Evolutionary conservation across 1,140 invertebrate species (phyloP).

Genomic region (Rhyacophila brunnea): DNA sequence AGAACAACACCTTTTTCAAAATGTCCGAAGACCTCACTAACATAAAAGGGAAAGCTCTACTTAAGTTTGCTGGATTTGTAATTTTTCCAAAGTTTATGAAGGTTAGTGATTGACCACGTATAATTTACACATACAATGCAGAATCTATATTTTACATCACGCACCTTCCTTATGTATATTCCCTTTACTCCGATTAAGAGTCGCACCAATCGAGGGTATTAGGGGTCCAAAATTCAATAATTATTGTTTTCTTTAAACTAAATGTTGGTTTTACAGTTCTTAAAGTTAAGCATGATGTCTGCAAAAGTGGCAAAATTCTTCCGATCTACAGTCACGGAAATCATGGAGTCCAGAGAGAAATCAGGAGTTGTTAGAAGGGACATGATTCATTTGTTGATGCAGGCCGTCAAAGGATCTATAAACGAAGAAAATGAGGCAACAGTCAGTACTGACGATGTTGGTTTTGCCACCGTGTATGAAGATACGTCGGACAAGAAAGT

Average conservation of each 20-base stretch:
- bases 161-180: too few species aligned
- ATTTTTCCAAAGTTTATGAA: background rate
- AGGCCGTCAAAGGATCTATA: conserved; percentile 36
- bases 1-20: background rate
- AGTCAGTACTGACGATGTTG: background rate
- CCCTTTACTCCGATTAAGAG: too few species aligned
- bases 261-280: background rate
- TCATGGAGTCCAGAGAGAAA: conserved; percentile 41
- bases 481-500: background rate
- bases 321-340: conserved; percentile 22
- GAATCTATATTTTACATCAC: too few species aligned
- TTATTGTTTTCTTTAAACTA: too few species aligned
- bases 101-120: too few species aligned
- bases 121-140: too few species aligned
- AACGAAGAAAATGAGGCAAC: conserved; percentile 8
- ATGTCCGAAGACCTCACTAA: conserved; percentile 1
- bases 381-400: conserved; percentile 52
- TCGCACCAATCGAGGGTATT: too few species aligned
- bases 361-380: conserved; percentile 44
- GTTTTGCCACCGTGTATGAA: conserved; percentile 8
- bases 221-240: too few species aligned
- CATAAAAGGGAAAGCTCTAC: background rate
- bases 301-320: conserved; percentile 23
- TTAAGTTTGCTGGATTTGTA: background rate
- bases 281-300: background rate